Percentiles rank a stretch among this genome's conserved stretches.
These are phyloP conservation scores for Erythrocebus patas DNA, from an alignment of 2,113 vertebrate species.

Conservation along the genomic window DNA sequence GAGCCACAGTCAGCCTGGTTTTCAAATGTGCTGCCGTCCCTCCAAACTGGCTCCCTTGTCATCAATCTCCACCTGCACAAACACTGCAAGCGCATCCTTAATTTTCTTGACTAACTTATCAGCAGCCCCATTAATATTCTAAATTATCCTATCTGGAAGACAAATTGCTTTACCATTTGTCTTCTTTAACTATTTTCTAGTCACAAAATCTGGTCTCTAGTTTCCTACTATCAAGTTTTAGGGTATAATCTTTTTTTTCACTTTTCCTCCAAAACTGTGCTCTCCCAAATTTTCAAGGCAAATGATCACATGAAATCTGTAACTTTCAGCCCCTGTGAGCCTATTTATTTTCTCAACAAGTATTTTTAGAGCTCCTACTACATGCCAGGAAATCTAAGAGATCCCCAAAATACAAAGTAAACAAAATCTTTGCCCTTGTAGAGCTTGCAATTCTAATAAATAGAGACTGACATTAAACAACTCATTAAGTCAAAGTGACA, in stretches of 20 bases:
- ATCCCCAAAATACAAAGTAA: not conserved
- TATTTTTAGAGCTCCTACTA: not conserved
- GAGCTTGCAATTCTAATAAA: not conserved
- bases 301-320: not conserved
- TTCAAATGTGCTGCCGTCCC: not conserved
- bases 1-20: not conserved
- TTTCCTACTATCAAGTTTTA: constrained; percentile 16
- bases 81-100: constrained; percentile 19
- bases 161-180: constrained; percentile 59
- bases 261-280: not conserved
- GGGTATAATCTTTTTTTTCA: not conserved
- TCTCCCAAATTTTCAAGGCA: not conserved
- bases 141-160: constrained; percentile 61
- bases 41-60: not conserved
- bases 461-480: not conserved
- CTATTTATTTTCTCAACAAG: not conserved
- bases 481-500: not conserved
- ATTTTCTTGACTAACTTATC: constrained; percentile 66
- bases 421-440: not conserved
- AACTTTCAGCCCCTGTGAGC: not conserved
- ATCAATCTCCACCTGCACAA: constrained; percentile 52
- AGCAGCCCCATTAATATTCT: constrained; percentile 70
- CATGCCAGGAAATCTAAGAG: not conserved
- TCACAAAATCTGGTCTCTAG: constrained; percentile 9
- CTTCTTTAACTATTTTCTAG: constrained; percentile 56